Conservation (phyloP, 1,140 invertebrate species). For the Magallana gigas region DNA sequence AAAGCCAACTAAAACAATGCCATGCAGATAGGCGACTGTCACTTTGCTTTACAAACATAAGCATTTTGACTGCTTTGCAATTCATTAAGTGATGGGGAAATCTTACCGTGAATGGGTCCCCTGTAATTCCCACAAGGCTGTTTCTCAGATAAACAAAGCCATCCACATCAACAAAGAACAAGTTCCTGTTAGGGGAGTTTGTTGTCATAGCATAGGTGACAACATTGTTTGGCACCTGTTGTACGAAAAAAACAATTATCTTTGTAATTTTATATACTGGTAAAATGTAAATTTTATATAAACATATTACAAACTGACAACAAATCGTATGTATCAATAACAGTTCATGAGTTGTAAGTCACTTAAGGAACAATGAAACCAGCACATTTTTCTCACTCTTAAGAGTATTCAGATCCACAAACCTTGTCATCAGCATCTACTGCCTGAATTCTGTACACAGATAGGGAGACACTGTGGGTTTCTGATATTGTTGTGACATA, state of each 20-base stretch:
- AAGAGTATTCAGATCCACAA: slow-evolving; percentile 3
- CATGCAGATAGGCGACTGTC: too few relatives aligned
- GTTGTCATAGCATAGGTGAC: slow-evolving; percentile 56
- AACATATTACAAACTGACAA: too few relatives aligned
- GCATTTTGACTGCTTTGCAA: too few relatives aligned
- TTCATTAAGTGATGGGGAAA: background rate
- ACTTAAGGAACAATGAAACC: too few relatives aligned
- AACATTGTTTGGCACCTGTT: slow-evolving; percentile 50
- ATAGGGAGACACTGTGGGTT: slow-evolving; percentile 45
- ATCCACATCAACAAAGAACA: slow-evolving; percentile 56
- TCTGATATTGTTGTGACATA: slow-evolving; percentile 58
- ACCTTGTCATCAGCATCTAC: slow-evolving; percentile 59
- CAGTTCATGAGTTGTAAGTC: too few relatives aligned
- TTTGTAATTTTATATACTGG: background rate
- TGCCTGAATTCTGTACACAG: slow-evolving; percentile 52
- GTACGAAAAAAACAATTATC: background rate
- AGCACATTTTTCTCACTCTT: background rate
- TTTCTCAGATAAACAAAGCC: slow-evolving; percentile 59
- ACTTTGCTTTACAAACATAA: too few relatives aligned
- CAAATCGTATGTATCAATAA: too few relatives aligned
- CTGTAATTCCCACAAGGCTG: slow-evolving; percentile 56
- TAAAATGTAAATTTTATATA: too few relatives aligned
- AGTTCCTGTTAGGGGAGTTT: slow-evolving; percentile 43
- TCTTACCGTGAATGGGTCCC: slow-evolving; percentile 61
- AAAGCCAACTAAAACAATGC: too few relatives aligned